phyloP scores from a whole-genome alignment of 2,888 invertebrate species.

The Dorcus parallelipipedus region DNA sequence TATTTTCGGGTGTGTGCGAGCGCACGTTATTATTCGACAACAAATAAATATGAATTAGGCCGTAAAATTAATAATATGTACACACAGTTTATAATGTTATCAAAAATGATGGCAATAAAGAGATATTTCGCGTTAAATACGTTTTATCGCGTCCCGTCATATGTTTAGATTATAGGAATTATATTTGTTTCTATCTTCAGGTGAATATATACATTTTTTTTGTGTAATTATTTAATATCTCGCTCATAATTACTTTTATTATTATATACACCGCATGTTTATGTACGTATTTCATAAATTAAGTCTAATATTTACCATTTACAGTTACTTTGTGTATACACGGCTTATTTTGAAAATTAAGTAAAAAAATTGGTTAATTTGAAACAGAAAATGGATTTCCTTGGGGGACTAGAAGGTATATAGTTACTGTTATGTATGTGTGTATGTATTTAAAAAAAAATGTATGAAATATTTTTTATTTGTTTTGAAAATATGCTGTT shows the following conservation, averaged over 20 bases:
- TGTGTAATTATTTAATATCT: conserved; percentile 14
- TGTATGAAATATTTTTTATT: conserved; percentile 17
- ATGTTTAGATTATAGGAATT: conserved; percentile 19
- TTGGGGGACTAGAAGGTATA: no score
- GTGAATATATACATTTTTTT: neutral
- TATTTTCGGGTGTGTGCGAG: no score
- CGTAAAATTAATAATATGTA: conserved; percentile 5
- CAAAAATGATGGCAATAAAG: neutral
- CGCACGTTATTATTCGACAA: no score
- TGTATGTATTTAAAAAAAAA: neutral
- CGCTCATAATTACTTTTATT: conserved; percentile 7
- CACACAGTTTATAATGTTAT: conserved; percentile 8
- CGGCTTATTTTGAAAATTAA: neutral
- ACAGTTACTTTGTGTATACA: neutral
- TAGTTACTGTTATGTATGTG: no score
- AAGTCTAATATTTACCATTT: neutral
- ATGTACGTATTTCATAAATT: neutral
- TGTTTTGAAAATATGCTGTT: conserved; percentile 14
- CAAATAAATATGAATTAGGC: neutral
- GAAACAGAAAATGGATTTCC: no score
- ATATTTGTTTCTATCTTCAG: conserved; percentile 15
- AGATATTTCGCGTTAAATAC: conserved; percentile 6
- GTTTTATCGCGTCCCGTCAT: conserved; percentile 15
- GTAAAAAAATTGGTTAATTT: neutral
- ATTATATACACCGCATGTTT: conserved; percentile 7